Percentiles rank a stretch among this genome's conserved stretches.
Conservation (phyloP, 1,140 invertebrate species). For the Drosophila subobscura region DNA sequence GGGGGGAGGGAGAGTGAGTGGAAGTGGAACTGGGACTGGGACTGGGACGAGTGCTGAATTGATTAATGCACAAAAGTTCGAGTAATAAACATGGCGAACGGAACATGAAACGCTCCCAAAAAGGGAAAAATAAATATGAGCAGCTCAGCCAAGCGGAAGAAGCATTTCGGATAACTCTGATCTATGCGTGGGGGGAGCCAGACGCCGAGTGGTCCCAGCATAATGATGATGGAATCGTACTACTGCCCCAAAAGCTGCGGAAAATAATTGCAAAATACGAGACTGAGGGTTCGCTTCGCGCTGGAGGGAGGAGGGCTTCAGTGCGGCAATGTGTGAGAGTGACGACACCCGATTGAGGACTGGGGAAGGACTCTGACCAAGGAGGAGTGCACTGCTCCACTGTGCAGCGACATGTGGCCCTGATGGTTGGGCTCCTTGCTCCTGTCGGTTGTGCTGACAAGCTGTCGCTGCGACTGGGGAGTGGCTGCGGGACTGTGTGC, state of each 20-base stretch:
- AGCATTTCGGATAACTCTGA: conserved; percentile 23
- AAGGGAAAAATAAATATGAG: conserved; percentile 10
- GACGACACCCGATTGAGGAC: background rate
- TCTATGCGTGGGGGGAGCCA: conserved; percentile 2
- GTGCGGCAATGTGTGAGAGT: conserved; percentile 3
- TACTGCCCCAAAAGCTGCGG: background rate
- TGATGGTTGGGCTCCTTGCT: background rate
- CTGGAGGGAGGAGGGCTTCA: too few relatives aligned
- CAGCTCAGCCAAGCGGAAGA: conserved; percentile 25
- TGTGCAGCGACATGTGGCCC: background rate
- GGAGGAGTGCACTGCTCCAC: too few relatives aligned
- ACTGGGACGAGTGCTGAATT: conserved; percentile 6
- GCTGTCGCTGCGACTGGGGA: conserved; percentile 4
- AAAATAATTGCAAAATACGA: conserved; percentile 31
- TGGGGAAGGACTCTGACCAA: too few relatives aligned
- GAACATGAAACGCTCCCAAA: background rate
- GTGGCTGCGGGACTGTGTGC: background rate
- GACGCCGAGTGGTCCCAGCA: background rate
- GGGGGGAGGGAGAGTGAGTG: background rate
- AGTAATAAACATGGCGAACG: conserved; percentile 35
- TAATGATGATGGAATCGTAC: conserved; percentile 39
- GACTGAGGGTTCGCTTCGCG: background rate
- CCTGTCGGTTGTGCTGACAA: conserved; percentile 17
- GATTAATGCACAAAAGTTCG: conserved; percentile 42
- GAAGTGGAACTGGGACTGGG: too few relatives aligned